A percentile compares a stretch with the other conserved stretches of the same genome.
Evolutionary conservation across 2,113 vertebrate genomes (phyloP).

Genomic region (Chrysemys picta): DNA sequence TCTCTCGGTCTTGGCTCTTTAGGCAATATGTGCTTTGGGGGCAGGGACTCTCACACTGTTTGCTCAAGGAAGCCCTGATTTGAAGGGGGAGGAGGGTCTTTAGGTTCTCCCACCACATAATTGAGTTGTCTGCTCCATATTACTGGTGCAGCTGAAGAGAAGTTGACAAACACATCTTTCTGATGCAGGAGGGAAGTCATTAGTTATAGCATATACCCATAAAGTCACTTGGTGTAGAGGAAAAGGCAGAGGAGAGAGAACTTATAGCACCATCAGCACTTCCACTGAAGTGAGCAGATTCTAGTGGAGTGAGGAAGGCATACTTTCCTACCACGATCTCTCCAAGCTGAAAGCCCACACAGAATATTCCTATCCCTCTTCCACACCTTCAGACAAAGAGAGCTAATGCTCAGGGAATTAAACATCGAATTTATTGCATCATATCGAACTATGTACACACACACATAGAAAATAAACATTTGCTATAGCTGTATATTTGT

Average conservation of each 20-base stretch:
- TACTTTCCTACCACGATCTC: not conserved
- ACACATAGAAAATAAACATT: slow-evolving; percentile 84
- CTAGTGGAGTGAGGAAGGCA: not conserved
- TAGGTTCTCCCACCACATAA: not conserved
- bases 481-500: slow-evolving; percentile 74
- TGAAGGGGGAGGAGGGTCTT: not conserved
- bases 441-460: slow-evolving; percentile 79
- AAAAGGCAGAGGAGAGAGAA: not conserved
- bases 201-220: not conserved
- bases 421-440: slow-evolving; percentile 83
- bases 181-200: not conserved
- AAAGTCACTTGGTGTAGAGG: not conserved
- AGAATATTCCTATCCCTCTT: not conserved
- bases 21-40: not conserved
- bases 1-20: not conserved
- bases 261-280: not conserved
- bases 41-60: not conserved
- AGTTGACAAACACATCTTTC: not conserved
- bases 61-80: not conserved
- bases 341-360: not conserved
- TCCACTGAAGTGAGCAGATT: not conserved
- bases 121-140: not conserved
- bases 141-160: not conserved
- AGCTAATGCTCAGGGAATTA: slow-evolving; percentile 35
- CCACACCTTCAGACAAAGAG: not conserved